phyloP scores from a whole-genome alignment of 1,140 invertebrate genomes.

The Sitobion miscanthi region DNA sequence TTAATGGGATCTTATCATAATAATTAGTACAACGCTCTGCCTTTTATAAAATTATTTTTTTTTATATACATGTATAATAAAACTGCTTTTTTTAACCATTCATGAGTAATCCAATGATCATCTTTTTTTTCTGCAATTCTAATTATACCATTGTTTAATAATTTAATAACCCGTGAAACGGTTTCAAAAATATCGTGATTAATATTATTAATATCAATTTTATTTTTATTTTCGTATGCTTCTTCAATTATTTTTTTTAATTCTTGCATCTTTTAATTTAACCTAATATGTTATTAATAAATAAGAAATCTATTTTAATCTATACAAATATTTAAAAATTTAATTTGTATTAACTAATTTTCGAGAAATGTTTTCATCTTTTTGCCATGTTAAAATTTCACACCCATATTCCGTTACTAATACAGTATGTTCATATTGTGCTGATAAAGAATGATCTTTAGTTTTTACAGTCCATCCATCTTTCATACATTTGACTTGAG shows the following conservation, averaged over 20 bases:
- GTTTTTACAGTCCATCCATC: slow-evolving; percentile 91
- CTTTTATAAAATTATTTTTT: background rate
- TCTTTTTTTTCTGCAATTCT: background rate
- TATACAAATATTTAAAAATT: too few relatives aligned
- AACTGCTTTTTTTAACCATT: background rate
- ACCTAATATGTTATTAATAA: too few relatives aligned
- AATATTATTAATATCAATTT: too few relatives aligned
- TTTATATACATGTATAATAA: background rate
- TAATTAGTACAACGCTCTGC: background rate
- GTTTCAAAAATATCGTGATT: too few relatives aligned
- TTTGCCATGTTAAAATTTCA: too few relatives aligned
- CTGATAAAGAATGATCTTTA: slow-evolving; percentile 77
- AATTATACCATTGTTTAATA: background rate
- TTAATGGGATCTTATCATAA: background rate
- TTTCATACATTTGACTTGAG: slow-evolving; percentile 73
- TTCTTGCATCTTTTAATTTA: slow-evolving; percentile 53
- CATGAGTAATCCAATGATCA: background rate
- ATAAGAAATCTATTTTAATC: too few relatives aligned
- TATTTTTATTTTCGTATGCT: too few relatives aligned
- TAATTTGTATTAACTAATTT: too few relatives aligned
- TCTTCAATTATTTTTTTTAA: background rate
- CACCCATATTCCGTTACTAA: slow-evolving; percentile 72
- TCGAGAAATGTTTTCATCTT: too few relatives aligned
- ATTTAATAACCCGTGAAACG: background rate
- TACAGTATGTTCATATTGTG: slow-evolving; percentile 92